Base-by-base conservation (phyloP, 2,113 vertebrate species). In the Phyllopteryx taeniolatus region DNA sequence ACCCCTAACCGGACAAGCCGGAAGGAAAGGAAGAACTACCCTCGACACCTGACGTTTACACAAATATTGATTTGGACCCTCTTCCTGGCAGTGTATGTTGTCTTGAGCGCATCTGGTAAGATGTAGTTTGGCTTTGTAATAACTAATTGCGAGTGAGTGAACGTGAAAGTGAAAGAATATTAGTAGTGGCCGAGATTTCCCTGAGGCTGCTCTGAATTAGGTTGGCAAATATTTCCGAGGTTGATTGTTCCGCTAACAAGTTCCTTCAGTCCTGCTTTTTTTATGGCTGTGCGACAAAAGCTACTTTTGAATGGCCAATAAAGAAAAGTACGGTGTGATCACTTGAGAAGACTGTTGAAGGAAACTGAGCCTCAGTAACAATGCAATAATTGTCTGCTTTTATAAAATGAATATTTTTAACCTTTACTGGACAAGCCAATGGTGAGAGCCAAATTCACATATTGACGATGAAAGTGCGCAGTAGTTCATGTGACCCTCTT, bases 121-220 rank as follows among this genome's bases (percentile, higher is more conserved):
- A 12, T 33, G 22, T 6, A 42, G 20, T 44, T 65, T n/a, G 19
- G 39, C 61, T 59, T 31, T 5, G 27, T 5, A 59, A 14, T 33
- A 59, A 31, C 27, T 63, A 39, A n/a, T 43, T 65, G 63, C 63
- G 44, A 65, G n/a, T 65, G 12, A 44, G 42, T 14, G 49, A 2
- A 60, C 33, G 57, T 31, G 49, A 2, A 60, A 60, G 57, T 31
- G 51, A 53, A 53, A 53, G 17, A 53, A 60, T 14, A 13, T 8
- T 13, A 31, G 57, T 33, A n/a, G 27, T 60, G 12, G 5, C 57
- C 27, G 11, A 60, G 57, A 43, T 44, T 65, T 65, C 63, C 63
- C 63, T 27, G 2, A 65, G 27, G 63, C 63, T 44, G 62, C 22
- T 65, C n/a, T 46, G 63, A 65, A 65, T 65, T 65, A 65, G 42